Conservation (phyloP, 2,113 vertebrate species). For the Rhea pennata region DNA sequence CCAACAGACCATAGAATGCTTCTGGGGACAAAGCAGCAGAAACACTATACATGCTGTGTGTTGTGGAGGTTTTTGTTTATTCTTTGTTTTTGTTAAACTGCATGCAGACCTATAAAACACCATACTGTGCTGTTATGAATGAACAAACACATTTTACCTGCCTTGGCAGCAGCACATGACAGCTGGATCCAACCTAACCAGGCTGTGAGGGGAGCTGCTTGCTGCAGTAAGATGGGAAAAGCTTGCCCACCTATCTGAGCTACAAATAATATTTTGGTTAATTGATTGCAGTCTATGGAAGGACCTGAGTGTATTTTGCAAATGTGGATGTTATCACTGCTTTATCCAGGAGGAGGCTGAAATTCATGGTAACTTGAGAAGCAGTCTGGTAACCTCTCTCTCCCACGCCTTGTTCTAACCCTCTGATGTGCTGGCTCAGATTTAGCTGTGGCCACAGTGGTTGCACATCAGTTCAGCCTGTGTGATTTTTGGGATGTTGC, state of each 20-base stretch:
- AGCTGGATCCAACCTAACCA: not conserved
- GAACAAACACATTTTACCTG: not conserved
- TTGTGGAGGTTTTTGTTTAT: no score
- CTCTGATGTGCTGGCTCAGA: not conserved
- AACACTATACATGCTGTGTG: fast-evolving
- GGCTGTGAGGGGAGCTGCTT: not conserved
- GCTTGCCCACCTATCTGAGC: not conserved
- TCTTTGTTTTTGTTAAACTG: no score
- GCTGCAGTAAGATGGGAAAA: not conserved
- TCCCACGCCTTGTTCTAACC: not conserved
- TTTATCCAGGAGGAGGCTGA: not conserved
- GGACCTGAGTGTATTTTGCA: not conserved
- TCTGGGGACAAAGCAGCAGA: not conserved
- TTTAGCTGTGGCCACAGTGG: not conserved
- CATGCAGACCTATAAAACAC: not conserved
- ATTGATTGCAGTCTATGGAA: not conserved
- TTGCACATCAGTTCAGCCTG: not conserved
- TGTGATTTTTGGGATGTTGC: not conserved
- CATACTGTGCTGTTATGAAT: not conserved
- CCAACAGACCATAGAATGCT: not conserved
- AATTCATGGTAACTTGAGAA: not conserved
- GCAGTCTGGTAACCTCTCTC: not conserved
- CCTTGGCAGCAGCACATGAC: not conserved
- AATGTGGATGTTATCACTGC: not conserved
- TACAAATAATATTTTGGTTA: not conserved